Evolutionary conservation across 2,113 vertebrate species (phyloP).

Genomic region (Pygathrix nemaeus): DNA sequence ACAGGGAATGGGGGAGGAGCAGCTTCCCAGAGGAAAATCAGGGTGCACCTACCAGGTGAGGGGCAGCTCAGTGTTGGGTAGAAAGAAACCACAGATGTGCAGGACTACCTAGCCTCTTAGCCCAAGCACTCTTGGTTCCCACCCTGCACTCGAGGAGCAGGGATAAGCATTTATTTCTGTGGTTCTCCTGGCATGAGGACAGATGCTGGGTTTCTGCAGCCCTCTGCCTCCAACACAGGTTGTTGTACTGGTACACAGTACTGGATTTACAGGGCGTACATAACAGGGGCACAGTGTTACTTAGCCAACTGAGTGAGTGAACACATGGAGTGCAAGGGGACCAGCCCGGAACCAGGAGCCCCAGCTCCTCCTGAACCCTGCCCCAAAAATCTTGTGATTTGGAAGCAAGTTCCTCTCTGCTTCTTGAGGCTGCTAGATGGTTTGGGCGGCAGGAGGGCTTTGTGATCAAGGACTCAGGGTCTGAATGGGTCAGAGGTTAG

Average conservation of each 20-base stretch:
- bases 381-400: neutral
- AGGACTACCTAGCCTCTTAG: neutral
- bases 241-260: no score
- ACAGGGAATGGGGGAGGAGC: neutral
- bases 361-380: neutral
- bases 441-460: neutral
- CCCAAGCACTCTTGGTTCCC: neutral
- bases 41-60: neutral
- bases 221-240: neutral
- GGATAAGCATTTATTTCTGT: neutral
- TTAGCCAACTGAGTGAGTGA: neutral
- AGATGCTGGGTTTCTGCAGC: neutral
- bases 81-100: neutral
- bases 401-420: neutral
- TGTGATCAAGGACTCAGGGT: neutral
- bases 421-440: neutral
- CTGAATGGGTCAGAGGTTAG: neutral
- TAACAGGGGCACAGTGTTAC: neutral
- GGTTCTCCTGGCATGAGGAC: neutral
- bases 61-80: neutral
- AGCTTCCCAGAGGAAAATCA: neutral
- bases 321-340: neutral
- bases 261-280: neutral
- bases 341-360: neutral
- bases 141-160: rapidly evolving